These are phyloP conservation scores for Cephus runcator DNA, from an alignment of 2,888 invertebrate genomes.

Conservation along the genomic window DNA sequence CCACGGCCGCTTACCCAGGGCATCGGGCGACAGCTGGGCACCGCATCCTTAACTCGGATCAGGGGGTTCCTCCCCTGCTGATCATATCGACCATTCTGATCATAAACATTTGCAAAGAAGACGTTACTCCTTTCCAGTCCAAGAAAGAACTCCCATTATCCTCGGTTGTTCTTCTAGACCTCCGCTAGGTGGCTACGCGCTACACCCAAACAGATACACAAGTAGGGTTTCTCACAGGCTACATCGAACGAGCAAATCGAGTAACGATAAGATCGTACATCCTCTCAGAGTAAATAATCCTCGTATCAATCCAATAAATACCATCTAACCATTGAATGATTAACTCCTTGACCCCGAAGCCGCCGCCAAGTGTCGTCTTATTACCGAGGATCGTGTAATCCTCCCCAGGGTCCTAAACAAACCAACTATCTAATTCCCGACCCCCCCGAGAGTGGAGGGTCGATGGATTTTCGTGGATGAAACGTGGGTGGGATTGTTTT, in stretches of 20 bases:
- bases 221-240: too few species aligned
- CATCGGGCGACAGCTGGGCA: too few species aligned
- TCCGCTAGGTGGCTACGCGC: neutral
- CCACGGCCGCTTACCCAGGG: too few species aligned
- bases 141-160: neutral
- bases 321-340: neutral
- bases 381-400: neutral
- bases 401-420: neutral
- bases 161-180: neutral
- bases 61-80: too few species aligned
- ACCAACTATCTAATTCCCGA: neutral
- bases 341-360: neutral
- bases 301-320: neutral
- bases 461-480: neutral
- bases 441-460: neutral
- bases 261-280: neutral
- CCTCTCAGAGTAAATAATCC: neutral
- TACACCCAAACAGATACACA: neutral
- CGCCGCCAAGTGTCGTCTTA: neutral
- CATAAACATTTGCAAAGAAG: neutral
- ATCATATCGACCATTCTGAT: neutral
- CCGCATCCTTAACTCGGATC: too few species aligned
- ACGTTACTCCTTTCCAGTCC: neutral
- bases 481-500: slow-evolving; percentile 22
- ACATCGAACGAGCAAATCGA: neutral